Evolutionary conservation across 2,113 vertebrate species (phyloP), one percentile per base, ranked within the genome.

Genomic region (Marmota flaviventris): DNA sequence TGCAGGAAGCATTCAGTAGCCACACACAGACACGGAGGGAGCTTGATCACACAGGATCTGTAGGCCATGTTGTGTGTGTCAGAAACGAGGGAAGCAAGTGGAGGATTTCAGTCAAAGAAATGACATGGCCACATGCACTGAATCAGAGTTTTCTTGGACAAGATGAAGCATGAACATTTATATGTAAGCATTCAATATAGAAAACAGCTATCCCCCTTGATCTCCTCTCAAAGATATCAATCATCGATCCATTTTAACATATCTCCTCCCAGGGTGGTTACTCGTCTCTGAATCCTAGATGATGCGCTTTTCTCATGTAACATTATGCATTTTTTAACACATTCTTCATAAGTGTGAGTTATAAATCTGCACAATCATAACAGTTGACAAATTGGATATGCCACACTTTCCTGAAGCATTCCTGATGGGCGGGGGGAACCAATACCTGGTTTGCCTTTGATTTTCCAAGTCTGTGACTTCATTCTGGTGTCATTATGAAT

Each of bases 41-140:
- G n/a, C 67, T 85, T 34, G 93, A 69, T 58, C 82, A 65, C 0
- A 0, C 37, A 1, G 65, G 63, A 70, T 75, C 73, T 73, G 39
- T 0, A 75, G 82, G 53, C 58, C 1, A 0, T 17, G 1, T 12
- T 42, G 37, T 17, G 32, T 42, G 37, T 17, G 37, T 94, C 48
- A 65, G 78, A 51, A 75, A n/a, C 22, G 48, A 67, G n/a, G 16
- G 48, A 83, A 94, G n/a, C 4, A 56, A 85, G 45, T 5, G 14
- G 85, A 92, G 42, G 78, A 79, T 77, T 84, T 90, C 39, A 63
- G 48, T 73, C 37, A n/a, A 77, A 39, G 32, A 73, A 69, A 48
- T 25, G 18, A 39, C 53, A 72, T 5, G 76, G n/a, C 18, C 42
- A 79, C 69, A 34, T 37, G 8, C 32, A 24, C 82, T 13, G 4